Evolutionary conservation across 92 coral and sea anemone genomes (phyloP).

Genomic region (Ricordea florida): DNA sequence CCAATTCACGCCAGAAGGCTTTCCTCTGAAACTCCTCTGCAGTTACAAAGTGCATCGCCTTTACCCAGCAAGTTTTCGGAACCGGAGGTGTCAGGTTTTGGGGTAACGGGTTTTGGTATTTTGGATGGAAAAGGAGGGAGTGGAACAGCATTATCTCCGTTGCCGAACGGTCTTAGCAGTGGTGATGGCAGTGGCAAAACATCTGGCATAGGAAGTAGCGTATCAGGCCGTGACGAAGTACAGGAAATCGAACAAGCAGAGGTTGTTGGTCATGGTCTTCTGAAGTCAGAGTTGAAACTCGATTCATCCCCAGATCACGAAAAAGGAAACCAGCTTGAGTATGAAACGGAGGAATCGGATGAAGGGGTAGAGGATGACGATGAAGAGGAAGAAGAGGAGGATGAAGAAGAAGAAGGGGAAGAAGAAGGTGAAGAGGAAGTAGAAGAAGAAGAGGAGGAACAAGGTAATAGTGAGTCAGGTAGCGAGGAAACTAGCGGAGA

Average conservation of each 20-base stretch:
- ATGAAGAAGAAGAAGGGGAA: conserved; percentile 7
- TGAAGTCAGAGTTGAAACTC: conserved; percentile 50
- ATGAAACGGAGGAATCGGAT: conserved; percentile 65
- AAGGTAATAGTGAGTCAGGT: conserved; percentile 34
- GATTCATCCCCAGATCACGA: conserved; percentile 14
- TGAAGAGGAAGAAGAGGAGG: conserved; percentile 56
- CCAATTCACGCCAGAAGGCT: conserved; percentile 73
- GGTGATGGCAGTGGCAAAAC: conserved; percentile 21
- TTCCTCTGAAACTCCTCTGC: conserved; percentile 43
- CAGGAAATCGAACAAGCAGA: conserved; percentile 45
- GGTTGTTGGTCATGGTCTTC: conserved; percentile 73
- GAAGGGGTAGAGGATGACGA: conserved; percentile 69
- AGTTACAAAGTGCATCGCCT: conserved; percentile 19
- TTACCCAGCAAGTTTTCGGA: conserved; percentile 30
- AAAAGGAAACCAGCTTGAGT: conserved; percentile 55
- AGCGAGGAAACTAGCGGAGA: conserved; percentile 30
- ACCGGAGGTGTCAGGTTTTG: conserved; percentile 45
- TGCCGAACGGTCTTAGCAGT: conserved; percentile 28
- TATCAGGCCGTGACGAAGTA: conserved; percentile 8
- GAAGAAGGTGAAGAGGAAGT: conserved; percentile 47
- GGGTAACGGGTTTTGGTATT: conserved; percentile 68
- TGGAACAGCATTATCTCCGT: not conserved
- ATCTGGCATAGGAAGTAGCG: conserved; percentile 59
- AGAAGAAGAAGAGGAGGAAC: conserved; percentile 30
- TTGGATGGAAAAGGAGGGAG: conserved; percentile 40